Conservation (phyloP, 2,888 invertebrate genomes). For the Tetramorium bicarinatum region DNA sequence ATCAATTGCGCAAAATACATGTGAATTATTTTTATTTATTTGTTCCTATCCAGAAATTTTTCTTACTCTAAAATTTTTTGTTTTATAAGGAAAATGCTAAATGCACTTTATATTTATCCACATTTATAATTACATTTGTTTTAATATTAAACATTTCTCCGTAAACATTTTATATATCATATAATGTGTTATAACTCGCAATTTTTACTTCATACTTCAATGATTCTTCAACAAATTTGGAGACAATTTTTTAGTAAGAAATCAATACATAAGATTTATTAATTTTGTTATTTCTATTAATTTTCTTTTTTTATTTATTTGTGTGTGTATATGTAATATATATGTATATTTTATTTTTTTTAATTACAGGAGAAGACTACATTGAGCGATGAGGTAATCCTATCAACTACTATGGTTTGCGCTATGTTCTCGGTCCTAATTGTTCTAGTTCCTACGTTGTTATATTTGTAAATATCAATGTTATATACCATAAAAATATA, state of each 20-base stretch:
- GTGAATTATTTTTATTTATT: background rate
- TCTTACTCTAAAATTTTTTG: background rate
- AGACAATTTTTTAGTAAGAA: background rate
- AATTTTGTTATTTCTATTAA: background rate
- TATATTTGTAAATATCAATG: constrained; percentile 72
- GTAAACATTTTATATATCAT: background rate
- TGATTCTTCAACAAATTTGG: background rate
- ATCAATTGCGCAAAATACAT: background rate
- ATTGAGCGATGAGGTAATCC: background rate
- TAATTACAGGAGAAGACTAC: background rate
- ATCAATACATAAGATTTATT: background rate
- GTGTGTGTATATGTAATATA: background rate
- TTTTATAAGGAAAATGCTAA: background rate
- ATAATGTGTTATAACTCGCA: background rate
- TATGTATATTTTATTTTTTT: constrained; percentile 3
- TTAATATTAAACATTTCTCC: background rate
- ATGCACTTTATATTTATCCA: background rate
- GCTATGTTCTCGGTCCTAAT: constrained; percentile 54
- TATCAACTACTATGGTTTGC: constrained; percentile 12
- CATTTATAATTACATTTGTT: background rate
- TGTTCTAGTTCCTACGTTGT: constrained; percentile 67
- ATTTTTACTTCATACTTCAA: no score
- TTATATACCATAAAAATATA: background rate
- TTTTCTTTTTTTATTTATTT: background rate
- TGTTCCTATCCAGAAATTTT: background rate